Evolutionary conservation across 2,888 invertebrate genomes (phyloP), one percentile per base, ranked within the genome.

Genomic region (Philaethria dido): DNA sequence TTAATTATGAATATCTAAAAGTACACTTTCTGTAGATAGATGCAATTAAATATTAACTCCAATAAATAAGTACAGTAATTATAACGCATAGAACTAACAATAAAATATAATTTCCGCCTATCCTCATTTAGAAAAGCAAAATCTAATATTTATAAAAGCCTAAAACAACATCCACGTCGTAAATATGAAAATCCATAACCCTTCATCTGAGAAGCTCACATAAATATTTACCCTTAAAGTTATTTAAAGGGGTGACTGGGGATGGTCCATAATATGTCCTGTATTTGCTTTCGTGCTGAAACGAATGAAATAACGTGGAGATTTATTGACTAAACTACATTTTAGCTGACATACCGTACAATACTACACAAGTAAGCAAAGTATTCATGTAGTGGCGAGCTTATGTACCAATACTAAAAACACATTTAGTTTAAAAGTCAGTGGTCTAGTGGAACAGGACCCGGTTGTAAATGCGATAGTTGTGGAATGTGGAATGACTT

Each of bases 201-300:
- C 57, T 60, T 45, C 16, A 60, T 60, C 45, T 47, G 45, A 60
- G 45, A 33, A 20, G 60, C 33, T 60, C 57, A 16, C 42, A 25
- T 63, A 55, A 36, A 44, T 42, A 45, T 64, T 45, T 55, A 45
- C 55, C 44, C 44, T 47, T 44, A 63, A 63, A 42, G 54, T 50
- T 50, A 42, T 61, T 62, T 67, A 29, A 64, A 55, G 44, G 69
- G 63, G 55, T 57, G 36, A 54, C 52, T 39, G 47, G 39, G 47
- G 50, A 42, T 42, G 20, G 59, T 13, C 47, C 39, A 22, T 14
- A 36, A 68, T 64, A 57, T 61, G 36, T 29, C 57, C 64, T 59
- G 42, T 64, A 55, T 62, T 67, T 52, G 20, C 50, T 59, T 66
- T 47, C n/a, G 6, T 22, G 57, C 63, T 55, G 39, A 66, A 42